A percentile compares a stretch with the other conserved stretches of the same genome.
Conservation (phyloP, 2,888 invertebrate species). For the Sesamia inferens region DNA sequence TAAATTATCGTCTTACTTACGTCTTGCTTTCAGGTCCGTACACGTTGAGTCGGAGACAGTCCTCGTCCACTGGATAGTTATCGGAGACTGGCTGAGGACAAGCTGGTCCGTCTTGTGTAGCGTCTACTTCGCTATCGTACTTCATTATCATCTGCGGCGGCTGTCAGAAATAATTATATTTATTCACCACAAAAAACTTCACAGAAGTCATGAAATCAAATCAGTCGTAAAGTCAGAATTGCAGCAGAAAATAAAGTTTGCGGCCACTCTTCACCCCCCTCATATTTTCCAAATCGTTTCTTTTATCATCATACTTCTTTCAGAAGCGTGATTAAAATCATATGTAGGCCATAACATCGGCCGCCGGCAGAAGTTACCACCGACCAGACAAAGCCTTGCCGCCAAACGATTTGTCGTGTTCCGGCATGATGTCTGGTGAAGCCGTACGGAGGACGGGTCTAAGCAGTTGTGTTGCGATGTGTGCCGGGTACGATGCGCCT, state of each 20-base stretch:
- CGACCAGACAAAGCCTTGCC: too few relatives aligned
- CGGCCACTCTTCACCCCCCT: too few relatives aligned
- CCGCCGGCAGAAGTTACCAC: too few relatives aligned
- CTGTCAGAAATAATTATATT: constrained; percentile 67
- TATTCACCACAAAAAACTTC: neutral
- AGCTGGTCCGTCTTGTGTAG: constrained; percentile 90
- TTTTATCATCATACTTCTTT: neutral
- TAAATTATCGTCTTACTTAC: constrained; percentile 38
- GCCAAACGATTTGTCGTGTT: too few relatives aligned
- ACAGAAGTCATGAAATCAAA: neutral
- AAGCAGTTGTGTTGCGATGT: too few relatives aligned
- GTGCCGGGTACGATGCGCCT: too few relatives aligned
- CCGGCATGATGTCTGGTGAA: too few relatives aligned
- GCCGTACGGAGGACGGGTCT: too few relatives aligned
- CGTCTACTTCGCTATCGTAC: constrained; percentile 89
- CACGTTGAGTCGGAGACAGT: constrained; percentile 92
- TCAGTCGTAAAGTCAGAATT: neutral
- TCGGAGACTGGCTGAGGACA: constrained; percentile 86
- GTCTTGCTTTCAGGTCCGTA: constrained; percentile 79
- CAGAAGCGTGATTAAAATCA: neutral
- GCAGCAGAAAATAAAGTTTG: too few relatives aligned
- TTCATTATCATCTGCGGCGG: constrained; percentile 85
- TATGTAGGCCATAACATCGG: too few relatives aligned
- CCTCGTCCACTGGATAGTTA: constrained; percentile 88
- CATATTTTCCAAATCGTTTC: too few relatives aligned